Conservation (phyloP, 2,888 invertebrate species). For the Pterostichus madidus region DNA sequence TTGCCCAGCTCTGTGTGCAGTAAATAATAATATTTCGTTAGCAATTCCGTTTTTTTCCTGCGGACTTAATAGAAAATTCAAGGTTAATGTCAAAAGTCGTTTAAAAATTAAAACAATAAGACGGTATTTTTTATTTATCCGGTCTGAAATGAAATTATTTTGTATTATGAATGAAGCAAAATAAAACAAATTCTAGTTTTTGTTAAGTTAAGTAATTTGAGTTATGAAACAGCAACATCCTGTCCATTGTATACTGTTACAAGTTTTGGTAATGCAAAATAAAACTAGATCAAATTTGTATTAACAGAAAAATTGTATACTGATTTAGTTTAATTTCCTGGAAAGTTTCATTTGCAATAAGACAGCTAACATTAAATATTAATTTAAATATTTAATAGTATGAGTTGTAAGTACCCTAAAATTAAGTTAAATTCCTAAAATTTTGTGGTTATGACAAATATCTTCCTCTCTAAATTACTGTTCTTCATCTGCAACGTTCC, state of each 20-base stretch:
- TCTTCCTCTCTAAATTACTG: too few species aligned
- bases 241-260: background rate
- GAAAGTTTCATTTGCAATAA: too few species aligned
- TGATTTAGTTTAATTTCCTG: too few species aligned
- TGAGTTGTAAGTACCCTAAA: too few species aligned
- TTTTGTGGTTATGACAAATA: too few species aligned
- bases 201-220: conserved; percentile 20
- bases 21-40: conserved; percentile 4
- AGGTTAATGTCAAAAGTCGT: conserved; percentile 25
- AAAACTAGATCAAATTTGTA: too few species aligned
- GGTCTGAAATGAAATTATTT: conserved; percentile 29
- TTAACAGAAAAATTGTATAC: too few species aligned
- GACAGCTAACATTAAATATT: too few species aligned
- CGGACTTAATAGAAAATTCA: background rate
- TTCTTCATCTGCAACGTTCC: too few species aligned
- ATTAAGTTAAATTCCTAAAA: too few species aligned
- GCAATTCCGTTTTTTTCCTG: background rate
- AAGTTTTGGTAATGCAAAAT: background rate
- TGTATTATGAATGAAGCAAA: conserved; percentile 25
- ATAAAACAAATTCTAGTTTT: conserved; percentile 40
- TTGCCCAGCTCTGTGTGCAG: too few species aligned
- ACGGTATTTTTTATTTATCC: conserved; percentile 22
- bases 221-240: conserved; percentile 38
- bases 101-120: conserved; percentile 47
- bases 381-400: too few species aligned